Base-by-base conservation (phyloP, 2,113 vertebrate genomes). In the Hippocampus comes region DNA sequence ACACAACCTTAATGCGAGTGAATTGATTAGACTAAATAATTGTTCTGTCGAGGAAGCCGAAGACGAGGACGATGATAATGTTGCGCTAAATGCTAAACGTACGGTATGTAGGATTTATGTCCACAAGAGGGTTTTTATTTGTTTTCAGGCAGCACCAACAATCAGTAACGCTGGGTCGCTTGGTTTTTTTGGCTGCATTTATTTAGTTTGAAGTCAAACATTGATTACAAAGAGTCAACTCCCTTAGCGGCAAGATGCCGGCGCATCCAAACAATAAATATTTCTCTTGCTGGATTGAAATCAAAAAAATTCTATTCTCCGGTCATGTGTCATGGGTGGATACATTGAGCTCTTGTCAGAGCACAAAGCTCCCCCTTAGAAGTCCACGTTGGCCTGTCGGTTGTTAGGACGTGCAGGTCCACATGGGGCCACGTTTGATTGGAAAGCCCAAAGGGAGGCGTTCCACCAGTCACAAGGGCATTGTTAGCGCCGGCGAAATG, bases 401-500 rank as follows among this genome's bases (percentile, higher is more conserved):
- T 89, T 89, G 90, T 90, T 92, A 89, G 90, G 88, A 88, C 64
- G 23, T 27, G 86, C 84, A 75, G 86, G 91, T 92, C 93, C 92
- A 92, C 92, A 91, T 90, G 92, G 91, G 92, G 92, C 92, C 91
- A 90, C 68, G 82, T 86, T 91, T 72, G 86, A 93, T 92, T 93
- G 88, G 90, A 91, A 93, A 87, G 87, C 93, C 92, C 93, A 84
- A 85, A 91, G 91, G 78, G 87, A 94, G 91, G 94, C 91, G 89
- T 82, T 82, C 89, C 90, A 93, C 91, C 84, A 90, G 93, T 92
- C 93, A 88, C 93, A 81, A 80, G 79, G 90, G 94, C 92, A 93
- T 95, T 95, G 93, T 96, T 96, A 95, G 91, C 75, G 92, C 89
- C 93, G 94, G 90, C 87, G 94, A 91, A 96, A 94, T 93, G 91